Evolutionary conservation across 2,888 invertebrate species (phyloP).

Genomic region (Tachina lurida): DNA sequence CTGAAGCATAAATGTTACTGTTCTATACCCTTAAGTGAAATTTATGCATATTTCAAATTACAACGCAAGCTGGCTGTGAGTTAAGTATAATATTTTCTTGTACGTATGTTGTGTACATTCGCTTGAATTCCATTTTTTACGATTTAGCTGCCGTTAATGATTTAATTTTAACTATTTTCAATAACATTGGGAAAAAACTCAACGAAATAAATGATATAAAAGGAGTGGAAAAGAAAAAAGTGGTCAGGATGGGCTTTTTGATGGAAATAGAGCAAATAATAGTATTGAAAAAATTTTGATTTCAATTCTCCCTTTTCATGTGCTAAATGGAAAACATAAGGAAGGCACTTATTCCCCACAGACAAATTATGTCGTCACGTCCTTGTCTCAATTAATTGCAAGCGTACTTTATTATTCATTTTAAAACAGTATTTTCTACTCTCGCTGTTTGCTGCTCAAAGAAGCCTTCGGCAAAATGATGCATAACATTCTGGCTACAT

Average conservation of each 20-base stretch:
- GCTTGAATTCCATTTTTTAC: no score
- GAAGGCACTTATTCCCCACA: conserved; percentile 20
- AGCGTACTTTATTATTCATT: conserved; percentile 38
- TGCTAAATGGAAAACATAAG: conserved; percentile 6
- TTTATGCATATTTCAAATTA: background rate
- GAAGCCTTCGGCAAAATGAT: conserved; percentile 33
- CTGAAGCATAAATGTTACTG: background rate
- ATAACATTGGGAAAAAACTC: no score
- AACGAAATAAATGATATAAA: no score
- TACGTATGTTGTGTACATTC: no score
- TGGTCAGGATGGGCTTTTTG: background rate
- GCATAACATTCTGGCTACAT: conserved; percentile 24
- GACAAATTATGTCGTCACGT: conserved; percentile 32
- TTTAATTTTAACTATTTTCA: no score
- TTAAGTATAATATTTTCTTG: no score
- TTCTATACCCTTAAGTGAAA: background rate
- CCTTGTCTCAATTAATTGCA: conserved; percentile 53
- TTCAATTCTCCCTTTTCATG: background rate
- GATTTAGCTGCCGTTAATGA: no score
- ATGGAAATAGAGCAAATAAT: background rate
- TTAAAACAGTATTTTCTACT: conserved; percentile 15
- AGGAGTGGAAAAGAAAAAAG: no score
- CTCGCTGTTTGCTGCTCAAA: conserved; percentile 1
- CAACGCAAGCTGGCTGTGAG: no score
- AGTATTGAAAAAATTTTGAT: background rate